A percentile compares a stretch with the other conserved stretches of the same genome.
These are phyloP conservation scores for Pseudochaenichthys georgianus DNA, from an alignment of 2,797 vertebrate genomes.

Conservation along the genomic window DNA sequence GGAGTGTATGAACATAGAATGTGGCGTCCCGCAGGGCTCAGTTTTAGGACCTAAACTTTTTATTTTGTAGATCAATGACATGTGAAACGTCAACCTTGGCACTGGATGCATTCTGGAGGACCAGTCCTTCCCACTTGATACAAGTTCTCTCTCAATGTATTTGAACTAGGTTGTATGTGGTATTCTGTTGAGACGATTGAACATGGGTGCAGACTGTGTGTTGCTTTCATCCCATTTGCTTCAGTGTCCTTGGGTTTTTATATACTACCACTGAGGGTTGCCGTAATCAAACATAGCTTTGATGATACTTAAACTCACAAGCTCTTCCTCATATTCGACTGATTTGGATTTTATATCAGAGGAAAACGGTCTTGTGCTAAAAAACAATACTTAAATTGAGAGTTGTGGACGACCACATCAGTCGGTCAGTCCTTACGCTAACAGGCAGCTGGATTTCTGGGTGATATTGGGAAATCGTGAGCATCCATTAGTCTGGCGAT, in stretches of 20 bases:
- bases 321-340: not conserved
- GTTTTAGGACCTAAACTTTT: too few species aligned
- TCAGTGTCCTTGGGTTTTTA: not conserved
- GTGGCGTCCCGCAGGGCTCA: too few species aligned
- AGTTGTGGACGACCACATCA: too few species aligned
- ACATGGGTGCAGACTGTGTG: not conserved
- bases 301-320: not conserved
- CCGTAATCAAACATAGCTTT: not conserved
- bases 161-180: not conserved
- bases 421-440: not conserved
- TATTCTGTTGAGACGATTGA: not conserved
- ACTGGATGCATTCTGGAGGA: not conserved
- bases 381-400: not conserved
- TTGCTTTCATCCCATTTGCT: not conserved
- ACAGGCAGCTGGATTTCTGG: too few species aligned
- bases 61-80: too few species aligned
- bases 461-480: too few species aligned
- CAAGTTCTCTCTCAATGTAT: too few species aligned
- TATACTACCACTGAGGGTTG: not conserved
- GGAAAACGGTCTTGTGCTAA: not conserved
- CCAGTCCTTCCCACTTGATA: not conserved
- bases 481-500: too few species aligned
- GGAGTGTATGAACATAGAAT: too few species aligned
- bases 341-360: not conserved
- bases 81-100: too few species aligned